phyloP scores from a whole-genome alignment of 2,113 vertebrate species.

The Oxyruncus cristatus region DNA sequence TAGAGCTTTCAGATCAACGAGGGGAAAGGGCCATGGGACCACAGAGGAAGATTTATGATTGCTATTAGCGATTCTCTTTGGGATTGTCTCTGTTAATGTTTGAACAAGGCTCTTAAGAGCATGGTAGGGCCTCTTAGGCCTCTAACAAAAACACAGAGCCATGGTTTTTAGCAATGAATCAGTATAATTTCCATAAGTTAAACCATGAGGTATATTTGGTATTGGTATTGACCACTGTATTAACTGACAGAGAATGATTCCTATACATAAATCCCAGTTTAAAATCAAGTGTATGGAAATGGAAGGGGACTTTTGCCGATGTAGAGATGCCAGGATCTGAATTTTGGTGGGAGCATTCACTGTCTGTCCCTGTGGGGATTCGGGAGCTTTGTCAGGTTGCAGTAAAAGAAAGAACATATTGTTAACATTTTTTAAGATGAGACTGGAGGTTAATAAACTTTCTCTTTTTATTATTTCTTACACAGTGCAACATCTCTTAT shows the following conservation, averaged over 20 bases:
- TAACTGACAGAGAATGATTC: neutral
- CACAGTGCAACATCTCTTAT: neutral
- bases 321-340: neutral
- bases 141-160: neutral
- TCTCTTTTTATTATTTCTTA: neutral
- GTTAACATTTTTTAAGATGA: neutral
- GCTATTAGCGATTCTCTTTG: neutral
- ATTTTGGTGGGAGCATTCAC: neutral
- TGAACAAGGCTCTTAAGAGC: slow-evolving; percentile 16
- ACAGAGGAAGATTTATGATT: neutral
- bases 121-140: neutral
- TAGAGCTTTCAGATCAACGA: neutral
- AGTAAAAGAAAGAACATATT: neutral
- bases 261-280: neutral
- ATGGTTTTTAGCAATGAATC: neutral
- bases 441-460: neutral
- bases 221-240: neutral
- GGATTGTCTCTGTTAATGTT: slow-evolving; percentile 24
- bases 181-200: neutral
- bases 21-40: neutral
- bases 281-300: neutral
- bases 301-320: neutral
- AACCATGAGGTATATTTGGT: neutral
- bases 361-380: neutral
- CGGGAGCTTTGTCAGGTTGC: neutral